Percentiles rank a stretch among this genome's conserved stretches.
These are phyloP conservation scores for Hephaestus fuliginosus DNA, from an alignment of 2,797 vertebrate genomes.

Conservation along the genomic window DNA sequence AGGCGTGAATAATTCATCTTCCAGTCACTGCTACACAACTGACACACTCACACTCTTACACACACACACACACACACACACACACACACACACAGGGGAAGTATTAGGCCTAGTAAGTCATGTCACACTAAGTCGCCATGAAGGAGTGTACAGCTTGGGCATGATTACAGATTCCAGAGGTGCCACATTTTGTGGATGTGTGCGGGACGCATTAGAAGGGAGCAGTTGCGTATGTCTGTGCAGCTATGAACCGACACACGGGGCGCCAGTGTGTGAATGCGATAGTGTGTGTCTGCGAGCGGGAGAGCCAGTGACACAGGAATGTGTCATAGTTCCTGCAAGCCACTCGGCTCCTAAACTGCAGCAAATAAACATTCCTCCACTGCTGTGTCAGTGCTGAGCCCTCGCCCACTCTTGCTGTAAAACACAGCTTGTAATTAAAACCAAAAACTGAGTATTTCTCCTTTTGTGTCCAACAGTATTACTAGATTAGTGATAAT, in stretches of 20 bases:
- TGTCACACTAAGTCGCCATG: slow-evolving; percentile 52
- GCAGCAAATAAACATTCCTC: slow-evolving; percentile 90
- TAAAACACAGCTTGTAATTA: slow-evolving; percentile 86
- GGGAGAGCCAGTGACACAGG: slow-evolving; percentile 79
- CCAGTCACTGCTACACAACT: slow-evolving; percentile 44
- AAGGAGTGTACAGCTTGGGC: slow-evolving; percentile 40
- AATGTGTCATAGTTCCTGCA: slow-evolving; percentile 88
- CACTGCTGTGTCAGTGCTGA: slow-evolving; percentile 86
- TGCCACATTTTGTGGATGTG: slow-evolving; percentile 54
- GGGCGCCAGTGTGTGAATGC: slow-evolving; percentile 51
- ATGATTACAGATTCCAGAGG: slow-evolving; percentile 44
- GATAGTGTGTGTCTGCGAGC: slow-evolving; percentile 58
- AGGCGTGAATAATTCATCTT: slow-evolving; percentile 60
- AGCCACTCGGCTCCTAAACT: slow-evolving; percentile 84
- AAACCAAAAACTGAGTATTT: slow-evolving; percentile 83
- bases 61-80: slow-evolving; percentile 38
- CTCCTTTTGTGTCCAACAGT: slow-evolving; percentile 72
- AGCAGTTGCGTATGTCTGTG: slow-evolving; percentile 44
- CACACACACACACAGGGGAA: slow-evolving; percentile 49
- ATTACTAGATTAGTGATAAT: slow-evolving; percentile 69
- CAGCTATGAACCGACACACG: slow-evolving; percentile 44
- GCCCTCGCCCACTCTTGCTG: slow-evolving; percentile 82
- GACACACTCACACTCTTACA: not conserved
- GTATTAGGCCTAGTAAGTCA: slow-evolving; percentile 42
- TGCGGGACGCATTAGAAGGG: slow-evolving; percentile 8